These are phyloP conservation scores for Gibbula magus DNA, from an alignment of 2,888 invertebrate species.

Conservation along the genomic window DNA sequence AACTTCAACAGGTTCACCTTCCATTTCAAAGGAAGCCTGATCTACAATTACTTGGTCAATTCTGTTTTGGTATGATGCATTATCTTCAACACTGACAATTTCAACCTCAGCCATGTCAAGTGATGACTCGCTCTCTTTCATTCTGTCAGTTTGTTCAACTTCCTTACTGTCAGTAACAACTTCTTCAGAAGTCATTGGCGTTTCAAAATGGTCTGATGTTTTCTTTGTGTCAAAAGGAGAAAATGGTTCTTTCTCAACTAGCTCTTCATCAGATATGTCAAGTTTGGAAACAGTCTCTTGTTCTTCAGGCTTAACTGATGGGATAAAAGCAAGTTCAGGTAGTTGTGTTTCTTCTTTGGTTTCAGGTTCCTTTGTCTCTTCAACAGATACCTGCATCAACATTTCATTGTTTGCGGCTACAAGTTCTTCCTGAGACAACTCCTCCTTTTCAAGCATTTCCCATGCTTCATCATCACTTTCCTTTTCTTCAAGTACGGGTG, in stretches of 20 bases:
- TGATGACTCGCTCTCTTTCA: not conserved
- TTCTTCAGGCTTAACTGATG: too few relatives aligned
- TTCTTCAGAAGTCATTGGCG: not conserved
- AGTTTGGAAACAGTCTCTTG: too few relatives aligned
- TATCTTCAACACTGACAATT: conserved; percentile 29
- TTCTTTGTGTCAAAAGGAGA: not conserved
- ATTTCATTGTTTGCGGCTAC: conserved; percentile 22
- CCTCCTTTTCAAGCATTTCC: conserved; percentile 56
- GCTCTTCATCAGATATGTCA: conserved; percentile 35
- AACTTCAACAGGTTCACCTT: conserved; percentile 28
- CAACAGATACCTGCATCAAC: conserved; percentile 24
- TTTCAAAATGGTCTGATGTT: not conserved
- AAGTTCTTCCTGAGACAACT: conserved; percentile 39
- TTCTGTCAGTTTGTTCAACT: not conserved
- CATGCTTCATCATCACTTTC: conserved; percentile 48
- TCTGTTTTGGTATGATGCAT: conserved; percentile 11
- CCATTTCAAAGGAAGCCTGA: conserved; percentile 31
- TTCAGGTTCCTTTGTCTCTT: not conserved
- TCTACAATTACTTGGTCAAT: conserved; percentile 30
- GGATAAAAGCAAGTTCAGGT: too few relatives aligned
- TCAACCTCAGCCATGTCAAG: conserved; percentile 26
- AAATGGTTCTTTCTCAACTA: conserved; percentile 24
- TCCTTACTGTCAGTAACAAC: not conserved
- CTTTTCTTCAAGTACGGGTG: not conserved
- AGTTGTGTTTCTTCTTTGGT: not conserved